Conservation (phyloP, 2,888 invertebrate species). For the Leistus spinibarbis region DNA sequence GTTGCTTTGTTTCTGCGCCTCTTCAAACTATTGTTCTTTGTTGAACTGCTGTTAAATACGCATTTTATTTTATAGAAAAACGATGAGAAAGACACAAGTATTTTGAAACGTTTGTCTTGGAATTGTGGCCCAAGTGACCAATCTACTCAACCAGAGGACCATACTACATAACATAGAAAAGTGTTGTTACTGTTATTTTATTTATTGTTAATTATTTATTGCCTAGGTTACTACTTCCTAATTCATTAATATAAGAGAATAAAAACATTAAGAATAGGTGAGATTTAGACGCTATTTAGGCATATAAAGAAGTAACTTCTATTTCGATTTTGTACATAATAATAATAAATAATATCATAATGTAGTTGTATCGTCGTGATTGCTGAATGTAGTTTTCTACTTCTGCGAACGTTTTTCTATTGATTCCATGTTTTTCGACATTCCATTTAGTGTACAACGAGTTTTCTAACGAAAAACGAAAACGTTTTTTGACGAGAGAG, state of each 20-base stretch:
- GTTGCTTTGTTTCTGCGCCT: background rate
- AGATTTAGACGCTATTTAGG: background rate
- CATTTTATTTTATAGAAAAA: conserved; percentile 55
- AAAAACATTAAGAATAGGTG: background rate
- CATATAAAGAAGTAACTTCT: background rate
- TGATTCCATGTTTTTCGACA: conserved; percentile 1
- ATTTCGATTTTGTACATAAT: background rate
- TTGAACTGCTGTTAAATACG: background rate
- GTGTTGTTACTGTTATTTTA: conserved; percentile 50
- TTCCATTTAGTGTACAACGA: background rate
- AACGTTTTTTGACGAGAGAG: background rate
- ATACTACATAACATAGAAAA: conserved; percentile 54
- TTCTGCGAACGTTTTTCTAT: background rate
- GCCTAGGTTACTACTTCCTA: conserved; percentile 47
- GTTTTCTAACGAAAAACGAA: background rate
- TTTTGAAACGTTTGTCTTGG: conserved; percentile 68
- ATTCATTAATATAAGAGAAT: conserved; percentile 45
- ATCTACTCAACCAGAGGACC: conserved; percentile 50
- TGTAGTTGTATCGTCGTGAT: conserved; percentile 7
- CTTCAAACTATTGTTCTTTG: background rate
- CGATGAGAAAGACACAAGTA: conserved; percentile 59
- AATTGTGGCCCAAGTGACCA: conserved; percentile 58
- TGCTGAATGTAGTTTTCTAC: conserved; percentile 3
- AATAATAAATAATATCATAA: background rate
- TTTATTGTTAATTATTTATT: conserved; percentile 52